phyloP scores from a whole-genome alignment of 1,140 invertebrate species.

The Cyclargus thomasi region DNA sequence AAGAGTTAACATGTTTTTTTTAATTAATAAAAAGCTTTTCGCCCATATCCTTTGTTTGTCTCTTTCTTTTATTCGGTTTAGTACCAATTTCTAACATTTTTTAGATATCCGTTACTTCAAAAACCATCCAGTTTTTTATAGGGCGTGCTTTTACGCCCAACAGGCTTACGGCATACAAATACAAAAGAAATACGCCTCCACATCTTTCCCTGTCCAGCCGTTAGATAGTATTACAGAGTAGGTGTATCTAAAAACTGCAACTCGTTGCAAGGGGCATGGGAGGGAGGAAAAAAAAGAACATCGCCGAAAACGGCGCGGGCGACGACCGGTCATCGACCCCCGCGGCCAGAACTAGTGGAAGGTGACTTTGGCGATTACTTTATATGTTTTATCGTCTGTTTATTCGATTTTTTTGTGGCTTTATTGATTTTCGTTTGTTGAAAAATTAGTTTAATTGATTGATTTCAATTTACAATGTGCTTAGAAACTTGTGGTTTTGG shows the following conservation, averaged over 20 bases:
- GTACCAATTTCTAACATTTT: no score
- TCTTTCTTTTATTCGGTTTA: no score
- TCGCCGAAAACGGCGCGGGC: conserved; percentile 52
- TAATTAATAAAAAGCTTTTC: no score
- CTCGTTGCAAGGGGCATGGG: conserved; percentile 50
- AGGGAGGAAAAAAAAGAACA: conserved; percentile 40
- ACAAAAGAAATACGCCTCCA: conserved; percentile 29
- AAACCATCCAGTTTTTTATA: no score
- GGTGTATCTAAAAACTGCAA: conserved; percentile 74
- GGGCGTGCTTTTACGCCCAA: no score
- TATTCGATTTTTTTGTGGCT: conserved; percentile 14
- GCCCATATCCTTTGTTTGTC: no score
- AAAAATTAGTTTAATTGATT: no score
- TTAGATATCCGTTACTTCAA: no score
- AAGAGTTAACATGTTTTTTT: no score
- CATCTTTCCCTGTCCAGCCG: conserved; percentile 40
- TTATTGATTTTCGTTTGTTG: conserved; percentile 15
- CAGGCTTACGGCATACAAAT: no score
- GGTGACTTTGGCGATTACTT: conserved; percentile 29
- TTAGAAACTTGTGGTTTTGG: no score
- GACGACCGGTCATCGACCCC: conserved; percentile 63
- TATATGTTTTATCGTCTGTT: conserved; percentile 12
- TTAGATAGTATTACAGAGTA: conserved; percentile 71
- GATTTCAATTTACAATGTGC: no score
- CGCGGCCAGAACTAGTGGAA: conserved; percentile 40